These are phyloP conservation scores for Tetropium fuscum DNA, from an alignment of 2,888 invertebrate species.

Conservation along the genomic window DNA sequence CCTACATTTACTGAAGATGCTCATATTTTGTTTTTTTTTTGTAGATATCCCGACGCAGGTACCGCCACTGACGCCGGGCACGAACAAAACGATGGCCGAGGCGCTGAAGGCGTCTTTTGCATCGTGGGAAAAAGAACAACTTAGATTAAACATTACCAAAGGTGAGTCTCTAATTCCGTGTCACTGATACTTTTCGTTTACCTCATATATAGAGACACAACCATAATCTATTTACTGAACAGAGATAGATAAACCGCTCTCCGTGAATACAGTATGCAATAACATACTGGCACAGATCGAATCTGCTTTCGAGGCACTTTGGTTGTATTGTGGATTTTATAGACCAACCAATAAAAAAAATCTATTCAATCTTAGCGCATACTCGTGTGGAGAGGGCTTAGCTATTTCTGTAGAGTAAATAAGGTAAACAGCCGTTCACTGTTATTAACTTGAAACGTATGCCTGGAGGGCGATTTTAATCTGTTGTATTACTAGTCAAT, in stretches of 20 bases:
- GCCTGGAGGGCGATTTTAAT: constrained; percentile 9
- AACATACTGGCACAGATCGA: no score
- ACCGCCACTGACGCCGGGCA: constrained; percentile 97
- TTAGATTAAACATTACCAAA: constrained; percentile 95
- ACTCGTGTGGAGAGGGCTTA: no score
- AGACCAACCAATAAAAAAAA: no score
- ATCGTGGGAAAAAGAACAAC: constrained; percentile 97
- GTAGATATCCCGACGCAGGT: constrained; percentile 97
- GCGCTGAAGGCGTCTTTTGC: constrained; percentile 97
- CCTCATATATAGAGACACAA: not conserved
- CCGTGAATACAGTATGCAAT: no score
- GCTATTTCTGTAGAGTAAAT: no score
- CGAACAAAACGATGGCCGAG: constrained; percentile 99
- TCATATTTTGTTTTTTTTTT: constrained; percentile 63
- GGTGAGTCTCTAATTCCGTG: constrained; percentile 70
- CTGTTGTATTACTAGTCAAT: constrained; percentile 7
- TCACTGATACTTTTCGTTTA: constrained; percentile 11
- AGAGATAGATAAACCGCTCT: no score
- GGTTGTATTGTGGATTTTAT: no score
- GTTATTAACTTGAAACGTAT: not conserved
- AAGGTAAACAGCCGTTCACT: not conserved
- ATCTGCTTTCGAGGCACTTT: no score
- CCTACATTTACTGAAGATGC: no score
- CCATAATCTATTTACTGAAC: no score
- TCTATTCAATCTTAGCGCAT: no score